Evolutionary conservation across 2,888 invertebrate genomes (phyloP).

Genomic region (Chesias legatella): DNA sequence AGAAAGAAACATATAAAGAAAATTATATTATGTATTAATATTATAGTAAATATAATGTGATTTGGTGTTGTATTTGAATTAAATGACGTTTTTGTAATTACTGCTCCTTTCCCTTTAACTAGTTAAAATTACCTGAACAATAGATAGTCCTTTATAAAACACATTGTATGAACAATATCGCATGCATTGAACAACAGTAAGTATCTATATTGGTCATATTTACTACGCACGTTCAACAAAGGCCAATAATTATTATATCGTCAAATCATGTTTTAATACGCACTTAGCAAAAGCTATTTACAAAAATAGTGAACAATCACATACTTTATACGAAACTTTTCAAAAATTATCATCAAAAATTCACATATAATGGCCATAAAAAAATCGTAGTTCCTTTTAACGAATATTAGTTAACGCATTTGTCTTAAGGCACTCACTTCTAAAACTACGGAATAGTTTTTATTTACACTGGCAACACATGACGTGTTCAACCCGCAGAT

Average conservation of each 20-base stretch:
- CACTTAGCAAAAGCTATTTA: conserved; percentile 37
- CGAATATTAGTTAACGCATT: conserved; percentile 19
- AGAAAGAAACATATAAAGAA: conserved; percentile 62
- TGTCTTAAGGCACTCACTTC: conserved; percentile 7
- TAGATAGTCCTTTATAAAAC: conserved; percentile 19
- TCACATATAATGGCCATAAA: background rate
- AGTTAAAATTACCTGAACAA: conserved; percentile 27
- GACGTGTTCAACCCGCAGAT: background rate
- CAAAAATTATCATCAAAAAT: too few relatives aligned
- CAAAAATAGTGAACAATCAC: conserved; percentile 26
- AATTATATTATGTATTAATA: conserved; percentile 69
- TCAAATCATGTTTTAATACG: too few relatives aligned
- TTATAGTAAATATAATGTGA: conserved; percentile 80
- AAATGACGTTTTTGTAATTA: conserved; percentile 75
- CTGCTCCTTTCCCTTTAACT: conserved; percentile 64
- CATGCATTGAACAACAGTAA: too few relatives aligned
- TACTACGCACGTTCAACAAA: background rate
- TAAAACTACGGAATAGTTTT: conserved; percentile 12
- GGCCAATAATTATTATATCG: too few relatives aligned
- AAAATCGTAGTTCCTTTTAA: background rate
- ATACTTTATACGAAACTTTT: too few relatives aligned
- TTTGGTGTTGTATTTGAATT: conserved; percentile 80
- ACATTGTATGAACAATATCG: too few relatives aligned
- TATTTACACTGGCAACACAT: conserved; percentile 14
- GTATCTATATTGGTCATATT: too few relatives aligned